These are phyloP conservation scores for Betta splendens DNA, from an alignment of 2,797 vertebrate genomes.

Conservation along the genomic window DNA sequence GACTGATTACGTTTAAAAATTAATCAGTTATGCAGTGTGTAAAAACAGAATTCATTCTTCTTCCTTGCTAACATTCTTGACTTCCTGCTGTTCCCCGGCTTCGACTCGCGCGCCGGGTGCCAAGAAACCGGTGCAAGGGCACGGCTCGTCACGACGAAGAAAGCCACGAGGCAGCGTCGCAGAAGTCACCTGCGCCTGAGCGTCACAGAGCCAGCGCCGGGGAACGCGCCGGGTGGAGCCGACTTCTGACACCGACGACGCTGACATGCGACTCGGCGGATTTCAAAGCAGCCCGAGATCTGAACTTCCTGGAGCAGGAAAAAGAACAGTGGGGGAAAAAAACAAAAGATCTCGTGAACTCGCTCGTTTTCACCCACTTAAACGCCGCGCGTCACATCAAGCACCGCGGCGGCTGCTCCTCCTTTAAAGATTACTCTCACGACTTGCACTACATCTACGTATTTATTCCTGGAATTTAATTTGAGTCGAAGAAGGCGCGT, in stretches of 20 bases:
- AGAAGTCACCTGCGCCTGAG: neutral
- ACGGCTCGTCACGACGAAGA: neutral
- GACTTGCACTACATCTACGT: slow-evolving; percentile 33
- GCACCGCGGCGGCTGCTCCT: slow-evolving; percentile 3
- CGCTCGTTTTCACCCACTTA: slow-evolving; percentile 43
- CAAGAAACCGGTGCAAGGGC: neutral
- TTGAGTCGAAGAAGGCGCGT: slow-evolving; percentile 21
- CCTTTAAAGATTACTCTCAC: slow-evolving; percentile 26
- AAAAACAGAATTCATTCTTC: neutral
- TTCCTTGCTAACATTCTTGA: slow-evolving; percentile 8
- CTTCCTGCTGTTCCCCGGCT: slow-evolving; percentile 5
- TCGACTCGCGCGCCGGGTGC: neutral
- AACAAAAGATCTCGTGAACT: slow-evolving; percentile 31
- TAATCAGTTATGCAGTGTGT: neutral
- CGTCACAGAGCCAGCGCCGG: neutral
- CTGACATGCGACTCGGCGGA: no score
- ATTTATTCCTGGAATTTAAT: slow-evolving; percentile 28
- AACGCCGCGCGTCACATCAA: slow-evolving; percentile 21
- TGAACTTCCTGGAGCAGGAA: slow-evolving; percentile 9
- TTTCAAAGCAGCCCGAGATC: slow-evolving; percentile 3
- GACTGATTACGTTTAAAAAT: neutral
- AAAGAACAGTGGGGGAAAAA: slow-evolving; percentile 47
- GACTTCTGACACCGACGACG: no score
- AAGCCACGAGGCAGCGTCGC: neutral
- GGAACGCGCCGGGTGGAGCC: neutral